Evolutionary conservation across 2,113 vertebrate species (phyloP), one percentile per base, ranked within the genome.

Genomic region (Rhizomys pruinosus): DNA sequence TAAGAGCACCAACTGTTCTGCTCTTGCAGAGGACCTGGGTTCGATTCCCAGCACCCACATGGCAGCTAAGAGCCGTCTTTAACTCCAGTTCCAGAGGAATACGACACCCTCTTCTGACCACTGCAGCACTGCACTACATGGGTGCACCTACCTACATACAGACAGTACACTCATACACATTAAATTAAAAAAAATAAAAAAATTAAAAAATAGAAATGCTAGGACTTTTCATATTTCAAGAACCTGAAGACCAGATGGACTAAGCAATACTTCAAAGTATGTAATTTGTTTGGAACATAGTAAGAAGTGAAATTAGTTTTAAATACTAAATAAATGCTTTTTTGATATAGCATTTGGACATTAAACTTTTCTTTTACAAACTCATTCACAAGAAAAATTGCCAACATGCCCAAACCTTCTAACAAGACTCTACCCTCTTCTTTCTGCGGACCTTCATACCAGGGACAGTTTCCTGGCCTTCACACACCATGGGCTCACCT

Each of bases 181-280:
- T n/a, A n/a, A n/a, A n/a, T n/a, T n/a, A n/a, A n/a, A n/a, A n/a
- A n/a, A n/a, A n/a, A n/a, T n/a, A n/a, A n/a, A n/a, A n/a, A n/a
- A n/a, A n/a, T n/a, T n/a, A n/a, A n/a, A n/a, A n/a, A n/a, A n/a
- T n/a, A n/a, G n/a, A n/a, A n/a, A n/a, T n/a, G n/a, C n/a, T n/a
- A n/a, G n/a, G n/a, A n/a, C 23, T 82, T 69, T 90, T 69, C 29
- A 55, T 3, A 61, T 15, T 52, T 87, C 42, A 27, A 71, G n/a
- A 82, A 92, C 12, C 27, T 72, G 29, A 97, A 84, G 61, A 29
- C 32, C 76, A 87, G 52, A 73, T 7, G 90, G 32, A 37, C 72
- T 37, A 77, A 66, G 76, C 25, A 37, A 87, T 63, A 79, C 37
- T 81, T 73, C n/a, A 63, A 57, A 64, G 13, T 76, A 80, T 23